Conservation (phyloP, 2,888 invertebrate species). For the Eretmocerus hayati region DNA sequence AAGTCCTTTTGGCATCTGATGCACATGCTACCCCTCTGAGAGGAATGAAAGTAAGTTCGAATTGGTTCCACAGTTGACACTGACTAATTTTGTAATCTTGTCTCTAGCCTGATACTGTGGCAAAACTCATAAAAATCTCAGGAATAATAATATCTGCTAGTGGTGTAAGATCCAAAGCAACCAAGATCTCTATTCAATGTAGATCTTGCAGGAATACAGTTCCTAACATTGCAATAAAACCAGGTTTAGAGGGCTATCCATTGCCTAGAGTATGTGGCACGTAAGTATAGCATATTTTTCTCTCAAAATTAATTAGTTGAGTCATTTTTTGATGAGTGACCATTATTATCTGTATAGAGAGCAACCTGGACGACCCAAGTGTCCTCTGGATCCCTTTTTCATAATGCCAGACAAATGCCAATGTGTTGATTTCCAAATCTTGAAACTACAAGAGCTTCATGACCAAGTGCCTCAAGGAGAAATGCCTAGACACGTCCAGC, state of each 20-base stretch:
- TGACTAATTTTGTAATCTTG: background rate
- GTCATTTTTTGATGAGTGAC: background rate
- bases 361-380: conserved; percentile 85
- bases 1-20: conserved; percentile 80
- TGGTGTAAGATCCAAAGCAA: conserved; percentile 91
- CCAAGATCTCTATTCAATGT: conserved; percentile 91
- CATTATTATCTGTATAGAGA: conserved; percentile 54
- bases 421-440: conserved; percentile 95
- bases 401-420: conserved; percentile 96
- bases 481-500: conserved; percentile 90
- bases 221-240: conserved; percentile 82
- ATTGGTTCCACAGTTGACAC: background rate
- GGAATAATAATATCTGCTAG: conserved; percentile 94
- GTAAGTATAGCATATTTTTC: conserved; percentile 51
- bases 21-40: conserved; percentile 75
- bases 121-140: conserved; percentile 86
- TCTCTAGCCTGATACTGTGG: conserved; percentile 82
- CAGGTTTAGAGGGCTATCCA: conserved; percentile 93
- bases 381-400: conserved; percentile 95
- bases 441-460: conserved; percentile 95
- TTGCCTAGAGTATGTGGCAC: conserved; percentile 91
- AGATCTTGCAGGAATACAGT: conserved; percentile 85
- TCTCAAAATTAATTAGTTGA: background rate
- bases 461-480: conserved; percentile 95
- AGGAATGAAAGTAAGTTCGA: conserved; percentile 66